Percentiles rank a stretch among this genome's conserved stretches.
Evolutionary conservation across 2,888 invertebrate genomes (phyloP).

Genomic region (Parnassius mnemosyne): DNA sequence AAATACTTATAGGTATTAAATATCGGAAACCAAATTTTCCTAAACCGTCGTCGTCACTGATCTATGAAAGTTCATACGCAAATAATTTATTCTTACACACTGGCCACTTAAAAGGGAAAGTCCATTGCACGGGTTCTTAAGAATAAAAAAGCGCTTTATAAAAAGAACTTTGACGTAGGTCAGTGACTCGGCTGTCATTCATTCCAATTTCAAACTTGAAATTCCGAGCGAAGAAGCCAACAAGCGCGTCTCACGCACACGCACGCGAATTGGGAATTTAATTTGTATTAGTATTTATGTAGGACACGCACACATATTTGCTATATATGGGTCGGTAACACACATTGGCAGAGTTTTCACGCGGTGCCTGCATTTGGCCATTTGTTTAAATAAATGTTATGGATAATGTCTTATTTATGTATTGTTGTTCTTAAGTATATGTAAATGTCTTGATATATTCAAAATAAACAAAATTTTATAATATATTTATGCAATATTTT

Average conservation of each 20-base stretch:
- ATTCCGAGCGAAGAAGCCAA: conserved; percentile 71
- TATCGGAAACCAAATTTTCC: too few species aligned
- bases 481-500: too few species aligned
- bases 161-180: conserved; percentile 62
- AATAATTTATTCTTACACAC: neutral
- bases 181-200: conserved; percentile 77
- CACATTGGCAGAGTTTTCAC: conserved; percentile 51
- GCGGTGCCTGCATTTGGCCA: conserved; percentile 32
- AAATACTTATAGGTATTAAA: too few species aligned
- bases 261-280: conserved; percentile 63
- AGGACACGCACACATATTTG: conserved; percentile 61
- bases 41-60: too few species aligned
- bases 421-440: conserved; percentile 9
- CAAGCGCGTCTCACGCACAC: conserved; percentile 51
- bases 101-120: conserved; percentile 23
- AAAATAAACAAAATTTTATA: too few species aligned
- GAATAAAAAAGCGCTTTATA: conserved; percentile 33
- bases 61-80: too few species aligned
- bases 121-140: conserved; percentile 15
- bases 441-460: neutral
- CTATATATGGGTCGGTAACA: conserved; percentile 61
- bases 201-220: conserved; percentile 77
- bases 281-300: conserved; percentile 68
- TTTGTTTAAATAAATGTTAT: conserved; percentile 32
- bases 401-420: conserved; percentile 19